phyloP scores from a whole-genome alignment of 2,888 invertebrate species.

The Anthophora plumipes region DNA sequence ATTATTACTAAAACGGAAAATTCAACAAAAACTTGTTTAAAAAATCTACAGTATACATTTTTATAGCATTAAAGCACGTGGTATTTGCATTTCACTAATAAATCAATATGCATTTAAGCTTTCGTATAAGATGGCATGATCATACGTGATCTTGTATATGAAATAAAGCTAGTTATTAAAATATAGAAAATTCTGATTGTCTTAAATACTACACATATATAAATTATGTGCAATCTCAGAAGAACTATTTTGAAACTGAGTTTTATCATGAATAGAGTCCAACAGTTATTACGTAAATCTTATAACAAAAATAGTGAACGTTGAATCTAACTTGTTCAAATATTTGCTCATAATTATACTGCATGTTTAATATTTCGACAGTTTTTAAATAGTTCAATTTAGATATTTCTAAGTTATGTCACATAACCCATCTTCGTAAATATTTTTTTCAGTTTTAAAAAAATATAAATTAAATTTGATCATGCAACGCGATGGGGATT shows the following conservation, averaged over 20 bases:
- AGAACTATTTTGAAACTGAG: constrained; percentile 28
- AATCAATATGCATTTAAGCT: background rate
- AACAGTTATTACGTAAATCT: constrained; percentile 49
- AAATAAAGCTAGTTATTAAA: background rate
- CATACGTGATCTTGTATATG: background rate
- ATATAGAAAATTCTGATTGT: background rate
- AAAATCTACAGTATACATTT: background rate
- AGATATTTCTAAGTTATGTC: background rate
- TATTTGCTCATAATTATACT: background rate
- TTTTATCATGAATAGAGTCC: constrained; percentile 11
- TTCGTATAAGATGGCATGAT: background rate
- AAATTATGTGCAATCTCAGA: constrained; percentile 2
- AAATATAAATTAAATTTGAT: constrained; percentile 27
- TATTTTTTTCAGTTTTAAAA: constrained; percentile 28
- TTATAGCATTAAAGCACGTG: background rate
- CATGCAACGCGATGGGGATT: constrained; percentile 62
- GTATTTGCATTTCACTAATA: background rate
- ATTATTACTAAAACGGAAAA: background rate
- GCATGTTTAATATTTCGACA: background rate
- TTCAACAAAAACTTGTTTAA: background rate
- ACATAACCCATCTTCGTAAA: constrained; percentile 36
- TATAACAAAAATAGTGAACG: constrained; percentile 4
- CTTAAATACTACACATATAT: background rate
- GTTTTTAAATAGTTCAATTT: background rate
- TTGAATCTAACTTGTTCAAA: background rate